Evolutionary conservation across 2,888 invertebrate genomes (phyloP).

Genomic region (Gastracanthus pulcherrimus): DNA sequence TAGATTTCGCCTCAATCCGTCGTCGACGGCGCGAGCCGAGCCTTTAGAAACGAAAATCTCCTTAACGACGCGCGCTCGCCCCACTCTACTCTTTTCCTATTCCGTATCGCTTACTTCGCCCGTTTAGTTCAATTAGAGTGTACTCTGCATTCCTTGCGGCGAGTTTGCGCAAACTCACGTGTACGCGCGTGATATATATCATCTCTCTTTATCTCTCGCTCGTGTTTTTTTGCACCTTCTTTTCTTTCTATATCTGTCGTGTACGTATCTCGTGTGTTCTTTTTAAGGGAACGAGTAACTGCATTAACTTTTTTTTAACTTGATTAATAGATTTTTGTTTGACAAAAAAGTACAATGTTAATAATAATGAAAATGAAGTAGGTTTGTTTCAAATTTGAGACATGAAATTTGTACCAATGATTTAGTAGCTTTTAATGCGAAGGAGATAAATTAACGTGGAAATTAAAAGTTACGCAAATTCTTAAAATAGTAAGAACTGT

Average conservation of each 20-base stretch:
- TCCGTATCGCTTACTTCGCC: background rate
- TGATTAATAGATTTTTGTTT: too few species aligned
- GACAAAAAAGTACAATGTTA: too few species aligned
- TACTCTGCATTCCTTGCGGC: constrained; percentile 9
- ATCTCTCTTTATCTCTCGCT: background rate
- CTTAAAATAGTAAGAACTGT: background rate
- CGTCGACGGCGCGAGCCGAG: too few species aligned
- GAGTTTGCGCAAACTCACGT: constrained; percentile 46
- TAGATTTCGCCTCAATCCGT: background rate
- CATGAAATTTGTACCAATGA: too few species aligned
- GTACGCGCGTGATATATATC: constrained; percentile 32
- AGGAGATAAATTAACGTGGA: background rate
- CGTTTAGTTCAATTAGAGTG: constrained; percentile 51
- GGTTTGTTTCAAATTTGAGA: too few species aligned
- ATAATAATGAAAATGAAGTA: too few species aligned
- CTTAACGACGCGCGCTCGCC: background rate
- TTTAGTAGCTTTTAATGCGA: too few species aligned
- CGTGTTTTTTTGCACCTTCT: background rate
- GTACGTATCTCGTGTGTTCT: background rate
- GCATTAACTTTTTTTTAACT: too few species aligned
- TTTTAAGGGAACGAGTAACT: too few species aligned
- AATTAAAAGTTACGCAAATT: background rate
- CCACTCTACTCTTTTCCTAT: constrained; percentile 8
- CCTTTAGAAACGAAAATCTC: background rate
- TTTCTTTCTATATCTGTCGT: background rate